Base-by-base conservation (phyloP, 2,888 invertebrate genomes). In the Romanomermis culicivorax region DNA sequence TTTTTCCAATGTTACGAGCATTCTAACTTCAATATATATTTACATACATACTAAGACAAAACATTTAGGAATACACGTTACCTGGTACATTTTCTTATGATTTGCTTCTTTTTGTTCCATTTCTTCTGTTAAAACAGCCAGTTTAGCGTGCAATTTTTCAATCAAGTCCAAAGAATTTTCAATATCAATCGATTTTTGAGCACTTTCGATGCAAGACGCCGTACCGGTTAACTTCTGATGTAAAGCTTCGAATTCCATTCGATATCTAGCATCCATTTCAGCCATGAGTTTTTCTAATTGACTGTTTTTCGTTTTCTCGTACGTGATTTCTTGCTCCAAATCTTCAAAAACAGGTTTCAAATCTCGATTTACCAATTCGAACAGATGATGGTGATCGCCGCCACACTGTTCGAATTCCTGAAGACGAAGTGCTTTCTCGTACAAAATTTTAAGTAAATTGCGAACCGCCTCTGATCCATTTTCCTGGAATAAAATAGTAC, bases 261-360 rank as follows among this genome's bases (percentile, higher is more conserved):
- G n/a, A n/a, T n/a, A n/a, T n/a, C 20, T 47, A 4, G 11, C 47
- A 14, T 47, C 47, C 42, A 42, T 42, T 42, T 42, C 42, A 11
- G 42, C 42, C n/a, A 11, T 42, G 11, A 42, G 11, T 42, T 42
- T 42, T 11, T 42, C n/a, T 24, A 47, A 20, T 20, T 47, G 20
- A 4, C 20, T 4, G 20, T 47, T 30, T 26, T 55, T 51, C 11
- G 43, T 27, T 17, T 51, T 11, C 2, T 29, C 24, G 45, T 45
- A 25, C 1, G 26, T 36, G 24, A 55, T 11, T 42, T 55, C 55
- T 14, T 29, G 25, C 29, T 54, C 54, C n/a, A 50, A 14, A 14
- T 26, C 11, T 25, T 50, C 27, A 24, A 50, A 26, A 25, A 25
- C 26, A 11, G 11, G 24, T n/a, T 29, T 20, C 11, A 25, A 24